Conservation (phyloP, 2,888 invertebrate species). For the Adela reaumurella region DNA sequence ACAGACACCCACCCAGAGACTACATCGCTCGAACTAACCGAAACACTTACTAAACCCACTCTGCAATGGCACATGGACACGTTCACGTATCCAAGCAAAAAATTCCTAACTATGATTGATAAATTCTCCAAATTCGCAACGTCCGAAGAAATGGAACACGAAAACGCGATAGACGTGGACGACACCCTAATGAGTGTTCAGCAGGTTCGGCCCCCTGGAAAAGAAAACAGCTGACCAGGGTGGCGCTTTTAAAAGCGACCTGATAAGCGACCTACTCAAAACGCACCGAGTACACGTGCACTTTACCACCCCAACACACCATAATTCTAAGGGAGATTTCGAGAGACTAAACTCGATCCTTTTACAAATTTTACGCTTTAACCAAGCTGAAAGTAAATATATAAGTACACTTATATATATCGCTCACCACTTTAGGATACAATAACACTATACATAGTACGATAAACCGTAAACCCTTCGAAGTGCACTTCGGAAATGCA, state of each 20-base stretch:
- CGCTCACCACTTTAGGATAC: not conserved
- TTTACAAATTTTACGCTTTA: too few relatives aligned
- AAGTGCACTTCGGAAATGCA: not conserved
- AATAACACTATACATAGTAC: not conserved
- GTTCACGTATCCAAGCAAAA: not conserved
- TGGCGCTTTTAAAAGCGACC: not conserved
- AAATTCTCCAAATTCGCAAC: conserved; percentile 1
- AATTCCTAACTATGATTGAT: not conserved
- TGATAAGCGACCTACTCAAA: not conserved
- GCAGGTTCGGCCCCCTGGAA: not conserved
- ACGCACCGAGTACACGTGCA: not conserved
- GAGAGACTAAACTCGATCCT: too few relatives aligned
- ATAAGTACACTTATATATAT: not conserved
- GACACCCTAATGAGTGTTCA: not conserved
- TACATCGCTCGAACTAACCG: not conserved
- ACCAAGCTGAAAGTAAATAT: too few relatives aligned
- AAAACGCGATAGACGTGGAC: not conserved
- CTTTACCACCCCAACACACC: not conserved
- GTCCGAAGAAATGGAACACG: not conserved
- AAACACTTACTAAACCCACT: not conserved
- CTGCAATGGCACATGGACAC: not conserved
- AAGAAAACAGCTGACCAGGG: not conserved
- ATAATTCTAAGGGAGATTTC: not conserved
- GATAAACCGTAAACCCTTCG: not conserved
- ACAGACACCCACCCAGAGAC: not conserved